These are phyloP conservation scores for Muscicapa comitata DNA, from an alignment of 2,797 vertebrate genomes.

Conservation along the genomic window DNA sequence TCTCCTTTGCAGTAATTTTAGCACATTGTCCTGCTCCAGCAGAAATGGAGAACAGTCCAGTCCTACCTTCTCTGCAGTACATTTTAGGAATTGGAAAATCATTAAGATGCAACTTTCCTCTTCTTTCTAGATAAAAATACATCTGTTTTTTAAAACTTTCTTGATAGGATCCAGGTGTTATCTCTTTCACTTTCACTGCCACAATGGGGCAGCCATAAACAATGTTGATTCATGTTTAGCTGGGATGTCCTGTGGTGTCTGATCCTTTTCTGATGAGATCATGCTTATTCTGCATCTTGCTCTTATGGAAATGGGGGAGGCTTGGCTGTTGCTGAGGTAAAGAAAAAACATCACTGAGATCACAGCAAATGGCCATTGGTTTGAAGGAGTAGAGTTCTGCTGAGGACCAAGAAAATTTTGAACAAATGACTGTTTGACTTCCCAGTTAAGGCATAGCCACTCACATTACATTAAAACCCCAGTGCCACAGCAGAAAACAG, in stretches of 20 bases:
- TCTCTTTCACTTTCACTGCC: neutral
- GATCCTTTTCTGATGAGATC: neutral
- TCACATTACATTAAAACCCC: neutral
- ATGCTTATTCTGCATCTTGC: neutral
- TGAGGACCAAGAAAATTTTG: neutral
- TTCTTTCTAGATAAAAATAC: neutral
- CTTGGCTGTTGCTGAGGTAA: neutral
- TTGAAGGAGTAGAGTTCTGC: neutral
- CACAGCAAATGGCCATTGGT: neutral
- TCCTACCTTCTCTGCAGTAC: neutral
- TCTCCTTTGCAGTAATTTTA: conserved; percentile 7
- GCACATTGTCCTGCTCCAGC: neutral
- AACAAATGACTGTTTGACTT: neutral
- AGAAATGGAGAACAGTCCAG: neutral
- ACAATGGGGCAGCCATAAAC: neutral
- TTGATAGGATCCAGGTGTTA: neutral
- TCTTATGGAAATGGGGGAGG: neutral
- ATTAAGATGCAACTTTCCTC: neutral
- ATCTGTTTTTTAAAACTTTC: neutral
- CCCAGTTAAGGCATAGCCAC: no score
- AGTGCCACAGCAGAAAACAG: neutral
- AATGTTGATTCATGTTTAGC: neutral
- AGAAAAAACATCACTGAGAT: neutral
- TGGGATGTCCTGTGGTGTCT: neutral
- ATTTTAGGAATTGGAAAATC: neutral